Percentiles rank a stretch among this genome's conserved stretches.
These are phyloP conservation scores for Strigops habroptila DNA, from an alignment of 2,113 vertebrate genomes.

Conservation along the genomic window DNA sequence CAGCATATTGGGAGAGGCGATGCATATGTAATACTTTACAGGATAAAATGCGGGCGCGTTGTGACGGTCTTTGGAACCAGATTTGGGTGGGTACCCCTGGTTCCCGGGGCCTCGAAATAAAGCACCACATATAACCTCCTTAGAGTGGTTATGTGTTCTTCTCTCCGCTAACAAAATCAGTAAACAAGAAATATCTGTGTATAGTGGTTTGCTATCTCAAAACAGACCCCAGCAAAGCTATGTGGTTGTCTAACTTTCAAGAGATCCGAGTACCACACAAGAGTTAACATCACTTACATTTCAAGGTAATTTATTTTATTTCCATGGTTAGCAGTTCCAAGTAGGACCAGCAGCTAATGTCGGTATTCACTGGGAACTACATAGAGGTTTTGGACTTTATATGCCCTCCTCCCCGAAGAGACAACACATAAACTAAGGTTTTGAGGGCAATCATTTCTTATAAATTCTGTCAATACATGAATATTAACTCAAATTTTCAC, in stretches of 20 bases:
- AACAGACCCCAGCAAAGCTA: background rate
- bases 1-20: too few relatives aligned
- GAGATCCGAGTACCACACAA: background rate
- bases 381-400: background rate
- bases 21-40: too few relatives aligned
- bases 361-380: background rate
- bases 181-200: background rate
- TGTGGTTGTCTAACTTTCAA: background rate
- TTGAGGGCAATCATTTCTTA: background rate
- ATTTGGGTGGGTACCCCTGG: too few relatives aligned
- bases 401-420: background rate
- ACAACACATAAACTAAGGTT: background rate
- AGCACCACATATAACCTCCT: too few relatives aligned
- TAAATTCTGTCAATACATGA: background rate
- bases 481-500: background rate
- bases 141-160: too few relatives aligned
- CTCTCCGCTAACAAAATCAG: too few relatives aligned
- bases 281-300: background rate
- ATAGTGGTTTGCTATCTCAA: background rate
- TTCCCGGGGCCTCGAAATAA: too few relatives aligned
- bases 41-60: too few relatives aligned
- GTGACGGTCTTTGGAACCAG: too few relatives aligned
- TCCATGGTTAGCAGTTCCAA: background rate
- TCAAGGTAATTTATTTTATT: background rate
- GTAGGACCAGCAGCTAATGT: background rate